phyloP scores from a whole-genome alignment of 2,888 invertebrate species.

The Stenurella melanura region DNA sequence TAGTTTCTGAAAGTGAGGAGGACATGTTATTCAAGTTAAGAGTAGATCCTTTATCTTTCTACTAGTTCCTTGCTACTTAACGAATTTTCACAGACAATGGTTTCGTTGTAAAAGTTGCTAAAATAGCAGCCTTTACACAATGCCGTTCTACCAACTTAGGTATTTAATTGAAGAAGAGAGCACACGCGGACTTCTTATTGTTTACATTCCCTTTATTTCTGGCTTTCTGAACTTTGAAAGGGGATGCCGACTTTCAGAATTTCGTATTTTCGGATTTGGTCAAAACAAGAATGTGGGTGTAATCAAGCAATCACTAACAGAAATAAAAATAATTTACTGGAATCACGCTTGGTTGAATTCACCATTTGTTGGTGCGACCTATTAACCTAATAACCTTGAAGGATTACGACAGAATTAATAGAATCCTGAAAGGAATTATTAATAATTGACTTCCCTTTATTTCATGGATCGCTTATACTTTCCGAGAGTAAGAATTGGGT shows the following conservation, averaged over 20 bases:
- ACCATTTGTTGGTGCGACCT: slow-evolving; percentile 8
- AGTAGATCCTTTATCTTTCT: slow-evolving; percentile 60
- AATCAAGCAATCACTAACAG: slow-evolving; percentile 31
- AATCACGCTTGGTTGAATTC: not conserved
- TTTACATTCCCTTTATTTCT: slow-evolving; percentile 68
- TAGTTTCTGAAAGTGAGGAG: slow-evolving; percentile 56
- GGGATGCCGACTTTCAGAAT: slow-evolving; percentile 39
- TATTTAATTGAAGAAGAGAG: slow-evolving; percentile 68
- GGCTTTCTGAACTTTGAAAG: slow-evolving; percentile 62
- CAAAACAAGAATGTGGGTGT: slow-evolving; percentile 40
- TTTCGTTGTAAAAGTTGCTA: slow-evolving; percentile 63
- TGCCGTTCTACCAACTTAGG: slow-evolving; percentile 62
- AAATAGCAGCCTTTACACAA: slow-evolving; percentile 61
- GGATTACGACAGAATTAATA: not conserved
- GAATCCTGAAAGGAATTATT: not conserved
- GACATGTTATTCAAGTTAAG: slow-evolving; percentile 54
- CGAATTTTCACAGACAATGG: slow-evolving; percentile 63
- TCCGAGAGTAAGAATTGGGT: too few species aligned
- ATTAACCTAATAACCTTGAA: slow-evolving; percentile 1
- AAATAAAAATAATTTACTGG: slow-evolving; percentile 27
- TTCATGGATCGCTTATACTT: not conserved
- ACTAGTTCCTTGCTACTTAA: slow-evolving; percentile 61
- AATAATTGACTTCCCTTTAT: not conserved
- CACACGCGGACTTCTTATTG: slow-evolving; percentile 67
- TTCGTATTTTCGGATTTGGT: slow-evolving; percentile 26